Conservation (phyloP, 2,888 invertebrate species). For the Tuta absoluta region DNA sequence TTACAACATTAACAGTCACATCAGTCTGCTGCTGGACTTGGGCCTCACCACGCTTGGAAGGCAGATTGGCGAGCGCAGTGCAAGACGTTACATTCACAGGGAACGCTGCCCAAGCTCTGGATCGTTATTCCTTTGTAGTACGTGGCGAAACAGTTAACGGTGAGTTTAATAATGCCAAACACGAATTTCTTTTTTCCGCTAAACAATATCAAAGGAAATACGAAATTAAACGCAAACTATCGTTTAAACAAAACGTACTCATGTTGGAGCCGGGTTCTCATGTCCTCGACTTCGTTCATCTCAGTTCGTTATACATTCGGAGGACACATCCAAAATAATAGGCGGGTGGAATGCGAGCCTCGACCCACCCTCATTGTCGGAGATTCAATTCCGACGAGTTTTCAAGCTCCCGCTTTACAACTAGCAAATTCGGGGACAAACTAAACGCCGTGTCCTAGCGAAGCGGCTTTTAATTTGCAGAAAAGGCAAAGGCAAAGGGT, state of each 20-base stretch:
- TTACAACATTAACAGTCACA: too few species aligned
- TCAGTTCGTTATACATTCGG: slow-evolving; percentile 13
- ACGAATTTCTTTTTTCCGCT: neutral
- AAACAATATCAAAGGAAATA: neutral
- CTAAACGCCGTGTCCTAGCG: slow-evolving; percentile 44
- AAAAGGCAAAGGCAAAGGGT: slow-evolving; percentile 72
- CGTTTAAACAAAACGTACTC: slow-evolving; percentile 14
- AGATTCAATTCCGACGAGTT: slow-evolving; percentile 20
- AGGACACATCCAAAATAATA: slow-evolving; percentile 18
- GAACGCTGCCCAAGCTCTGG: too few species aligned
- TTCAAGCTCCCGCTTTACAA: slow-evolving; percentile 30
- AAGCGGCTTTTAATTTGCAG: slow-evolving; percentile 69
- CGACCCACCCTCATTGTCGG: slow-evolving; percentile 10
- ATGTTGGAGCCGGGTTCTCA: slow-evolving; percentile 8
- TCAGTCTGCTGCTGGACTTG: too few species aligned
- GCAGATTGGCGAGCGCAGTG: too few species aligned
- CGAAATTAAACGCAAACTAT: slow-evolving; percentile 16
- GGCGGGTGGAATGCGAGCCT: slow-evolving; percentile 5
- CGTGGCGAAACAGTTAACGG: too few species aligned
- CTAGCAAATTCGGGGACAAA: slow-evolving; percentile 36
- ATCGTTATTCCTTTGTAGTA: too few species aligned
- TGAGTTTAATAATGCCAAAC: neutral
- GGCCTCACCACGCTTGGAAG: too few species aligned
- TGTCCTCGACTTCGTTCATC: slow-evolving; percentile 9
- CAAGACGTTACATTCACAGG: too few species aligned